These are phyloP conservation scores for Ceyx melanurus DNA, from an alignment of 2,113 vertebrate genomes.

Conservation along the genomic window DNA sequence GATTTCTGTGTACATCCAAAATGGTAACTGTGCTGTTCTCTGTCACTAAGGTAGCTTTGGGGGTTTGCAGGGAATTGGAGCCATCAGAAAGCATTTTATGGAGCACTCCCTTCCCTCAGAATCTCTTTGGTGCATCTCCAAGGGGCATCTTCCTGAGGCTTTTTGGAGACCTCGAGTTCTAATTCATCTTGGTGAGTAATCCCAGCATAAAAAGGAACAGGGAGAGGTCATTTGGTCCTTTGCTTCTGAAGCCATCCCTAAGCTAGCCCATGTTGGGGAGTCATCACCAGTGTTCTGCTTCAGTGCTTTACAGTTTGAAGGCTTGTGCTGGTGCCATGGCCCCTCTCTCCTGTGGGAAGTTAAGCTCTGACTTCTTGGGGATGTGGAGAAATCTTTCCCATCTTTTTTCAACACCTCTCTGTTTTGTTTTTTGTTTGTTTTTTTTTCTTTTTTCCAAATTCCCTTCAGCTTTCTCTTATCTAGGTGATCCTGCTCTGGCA, in stretches of 20 bases:
- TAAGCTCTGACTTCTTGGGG: not conserved
- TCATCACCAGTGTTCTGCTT: not conserved
- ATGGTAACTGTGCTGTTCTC: slow-evolving; percentile 8
- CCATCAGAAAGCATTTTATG: not conserved
- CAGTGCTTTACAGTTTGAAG: not conserved
- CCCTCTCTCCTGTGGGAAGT: not conserved
- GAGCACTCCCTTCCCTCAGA: not conserved
- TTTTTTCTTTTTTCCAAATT: not conserved
- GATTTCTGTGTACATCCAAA: slow-evolving; percentile 28
- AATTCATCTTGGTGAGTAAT: not conserved
- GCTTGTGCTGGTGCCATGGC: not conserved
- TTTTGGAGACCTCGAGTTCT: not conserved
- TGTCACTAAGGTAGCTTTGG: slow-evolving; percentile 24
- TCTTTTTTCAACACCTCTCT: not conserved
- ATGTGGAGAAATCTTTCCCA: not conserved
- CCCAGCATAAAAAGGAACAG: not conserved
- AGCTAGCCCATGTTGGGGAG: not conserved
- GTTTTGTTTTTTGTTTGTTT: not conserved
- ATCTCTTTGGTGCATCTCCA: not conserved
- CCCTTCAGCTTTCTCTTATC: not conserved
- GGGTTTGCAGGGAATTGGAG: not conserved
- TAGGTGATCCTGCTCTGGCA: too few species aligned
- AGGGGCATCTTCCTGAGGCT: not conserved
- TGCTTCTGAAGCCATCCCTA: not conserved
- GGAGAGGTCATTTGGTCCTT: not conserved